Conservation (phyloP, 2,797 vertebrate species). For the Myotis daubentonii region DNA sequence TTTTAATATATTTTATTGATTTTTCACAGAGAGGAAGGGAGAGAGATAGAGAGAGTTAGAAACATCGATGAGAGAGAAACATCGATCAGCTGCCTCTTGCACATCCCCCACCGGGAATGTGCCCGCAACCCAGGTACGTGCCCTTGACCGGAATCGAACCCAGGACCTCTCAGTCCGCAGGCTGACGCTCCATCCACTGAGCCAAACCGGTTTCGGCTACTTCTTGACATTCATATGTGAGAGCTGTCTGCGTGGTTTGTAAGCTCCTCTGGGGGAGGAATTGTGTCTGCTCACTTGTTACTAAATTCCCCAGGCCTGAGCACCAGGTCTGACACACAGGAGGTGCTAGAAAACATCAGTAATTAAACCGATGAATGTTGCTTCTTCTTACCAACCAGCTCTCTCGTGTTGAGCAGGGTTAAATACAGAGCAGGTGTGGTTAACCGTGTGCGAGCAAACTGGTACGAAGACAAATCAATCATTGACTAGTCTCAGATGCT, state of each 20-base stretch:
- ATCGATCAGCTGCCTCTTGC: no score
- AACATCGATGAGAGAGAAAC: no score
- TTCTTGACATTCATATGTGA: neutral
- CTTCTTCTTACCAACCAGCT: neutral
- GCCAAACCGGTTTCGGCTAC: no score
- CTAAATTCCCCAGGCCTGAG: neutral
- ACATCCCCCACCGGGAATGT: no score
- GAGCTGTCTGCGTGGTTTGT: neutral
- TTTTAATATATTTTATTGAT: no score
- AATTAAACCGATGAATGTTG: neutral
- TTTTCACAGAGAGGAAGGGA: no score
- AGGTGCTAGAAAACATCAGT: neutral
- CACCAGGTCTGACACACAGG: neutral
- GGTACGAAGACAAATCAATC: conserved; percentile 24
- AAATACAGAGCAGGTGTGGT: neutral
- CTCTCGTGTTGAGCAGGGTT: neutral
- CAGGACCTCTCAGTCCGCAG: no score
- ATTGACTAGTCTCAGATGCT: conserved; percentile 1
- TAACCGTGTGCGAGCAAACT: neutral
- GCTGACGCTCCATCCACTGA: no score
- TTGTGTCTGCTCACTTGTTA: neutral
- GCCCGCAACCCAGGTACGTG: no score
- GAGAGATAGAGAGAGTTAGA: no score
- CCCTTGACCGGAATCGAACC: no score
- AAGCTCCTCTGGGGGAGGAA: neutral